Evolutionary conservation across 2,797 vertebrate species (phyloP), one percentile per base, ranked within the genome.

Genomic region (Brachymystax lenok): DNA sequence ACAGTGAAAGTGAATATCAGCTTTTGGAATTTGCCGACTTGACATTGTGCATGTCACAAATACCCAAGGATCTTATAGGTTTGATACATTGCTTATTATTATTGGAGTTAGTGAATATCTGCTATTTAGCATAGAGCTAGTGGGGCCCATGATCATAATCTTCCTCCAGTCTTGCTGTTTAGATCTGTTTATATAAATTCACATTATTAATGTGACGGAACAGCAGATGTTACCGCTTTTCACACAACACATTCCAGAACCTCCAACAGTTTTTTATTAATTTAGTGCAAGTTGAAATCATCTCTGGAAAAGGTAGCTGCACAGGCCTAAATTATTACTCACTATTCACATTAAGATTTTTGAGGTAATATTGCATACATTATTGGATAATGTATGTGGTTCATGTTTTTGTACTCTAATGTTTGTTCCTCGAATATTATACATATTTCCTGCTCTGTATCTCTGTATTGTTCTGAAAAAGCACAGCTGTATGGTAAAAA

Each of bases 131-230:
- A 75, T 67, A 40, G 52, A 67, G 21, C 3, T 59, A 21, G 5
- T 21, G 19, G 27, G 30, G 61, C 40, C 24, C 40, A 40, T 80
- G 68, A 70, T 69, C 46, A 69, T 61, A 46, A 13, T 40, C 30
- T 35, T 70, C 76, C 61, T 82, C 33, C 70, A 67, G 64, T 77
- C 72, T 10, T 46, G 71, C 83, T 80, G 88, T 92, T 90, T 90
- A 83, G 66, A 35, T 59, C 71, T 78, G 69, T 50, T 74, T 84
- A 83, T 89, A 87, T 86, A 88, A 86, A 86, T 77, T 80, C 74
- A 80, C 13, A 66, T 89, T 88, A 89, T 87, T 91, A 87, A 92
- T 92, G 87, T 79, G 77, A 85, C 73, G 71, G 67, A 56, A 81
- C 79, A 79, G 79, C 88, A 92, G 87, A 89, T 90, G 88, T 87